These are phyloP conservation scores for Gnatocerus cornutus DNA, from an alignment of 2,888 invertebrate genomes.

Conservation along the genomic window DNA sequence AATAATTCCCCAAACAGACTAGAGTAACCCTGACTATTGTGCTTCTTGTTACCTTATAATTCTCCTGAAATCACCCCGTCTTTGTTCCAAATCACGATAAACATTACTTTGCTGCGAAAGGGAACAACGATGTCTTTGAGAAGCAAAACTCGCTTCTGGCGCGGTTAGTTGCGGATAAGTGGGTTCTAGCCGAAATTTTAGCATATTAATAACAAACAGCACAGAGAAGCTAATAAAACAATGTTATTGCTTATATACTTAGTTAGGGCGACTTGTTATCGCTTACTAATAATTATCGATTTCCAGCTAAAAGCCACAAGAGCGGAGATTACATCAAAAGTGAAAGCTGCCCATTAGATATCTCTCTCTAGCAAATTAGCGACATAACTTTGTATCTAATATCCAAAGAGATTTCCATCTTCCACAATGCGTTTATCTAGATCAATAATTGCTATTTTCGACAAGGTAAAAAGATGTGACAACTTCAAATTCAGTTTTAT, in stretches of 20 bases:
- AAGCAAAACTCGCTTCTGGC: conserved; percentile 15
- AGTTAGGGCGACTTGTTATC: conserved; percentile 10
- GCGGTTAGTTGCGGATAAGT: conserved; percentile 21
- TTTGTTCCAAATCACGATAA: conserved; percentile 25
- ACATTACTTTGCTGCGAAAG: conserved; percentile 6
- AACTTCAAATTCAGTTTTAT: conserved; percentile 28
- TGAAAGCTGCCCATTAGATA: conserved; percentile 2
- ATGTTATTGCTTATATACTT: conserved; percentile 15
- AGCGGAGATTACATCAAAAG: not conserved
- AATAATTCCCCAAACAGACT: conserved; percentile 15
- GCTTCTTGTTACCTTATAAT: conserved; percentile 35
- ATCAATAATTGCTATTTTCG: conserved; percentile 17
- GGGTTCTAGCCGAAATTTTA: conserved; percentile 15
- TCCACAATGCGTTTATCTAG: not conserved
- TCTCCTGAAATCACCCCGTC: conserved; percentile 21
- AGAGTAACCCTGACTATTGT: conserved; percentile 27
- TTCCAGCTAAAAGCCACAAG: conserved; percentile 1
- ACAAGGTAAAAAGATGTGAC: conserved; percentile 25
- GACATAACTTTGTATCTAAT: not conserved
- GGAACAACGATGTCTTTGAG: conserved; percentile 16
- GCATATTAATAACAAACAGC: conserved; percentile 15
- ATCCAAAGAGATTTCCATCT: not conserved
- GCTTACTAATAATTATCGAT: conserved; percentile 11
- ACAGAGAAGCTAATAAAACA: conserved; percentile 14
- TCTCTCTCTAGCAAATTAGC: conserved; percentile 1